Base-by-base conservation (phyloP, 2,797 vertebrate genomes). In the Menidia menidia region DNA sequence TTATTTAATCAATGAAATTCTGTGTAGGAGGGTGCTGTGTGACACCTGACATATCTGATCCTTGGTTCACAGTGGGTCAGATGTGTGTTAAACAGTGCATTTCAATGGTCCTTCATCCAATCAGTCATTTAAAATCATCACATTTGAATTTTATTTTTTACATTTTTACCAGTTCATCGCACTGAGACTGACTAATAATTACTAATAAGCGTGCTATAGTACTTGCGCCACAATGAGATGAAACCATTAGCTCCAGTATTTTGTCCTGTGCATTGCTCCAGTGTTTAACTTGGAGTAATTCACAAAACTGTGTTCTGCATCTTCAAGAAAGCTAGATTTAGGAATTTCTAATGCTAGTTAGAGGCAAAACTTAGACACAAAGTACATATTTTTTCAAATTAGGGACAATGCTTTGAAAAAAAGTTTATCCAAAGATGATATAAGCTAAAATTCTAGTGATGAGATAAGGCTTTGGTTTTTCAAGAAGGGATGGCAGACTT, bases 381-480 rank as follows among this genome's bases (percentile, higher is more conserved):
- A 2, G 35, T 39, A 39, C 35, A 5, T 2, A 7, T 39, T 39
- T 39, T 39, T 10, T 7, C 10, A 39, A 7, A 39, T 39, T 7
- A 7, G 35, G 35, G 6, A 39, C 35, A 1, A 9, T 39, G 5
- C 35, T 39, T 25, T 25, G 25, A 25, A 6, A 39, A 39, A 39
- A 39, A 39, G 35, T 39, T 39, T 7, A 39, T 7, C 35, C 2
- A 39, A 39, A 39, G 5, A 39, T 39, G 5, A 39, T 39, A 25
- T 25, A 25, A 25, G 25, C 25, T 31, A 32, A 67, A 67, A 52
- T 52, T 25, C 45, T 48, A 64, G 48, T 53, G 67, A 53, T 56
- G 47, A 68, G 45, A 61, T 14, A 35, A 2, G 55, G 71, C 13
- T 57, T 50, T 19, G 53, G 51, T 60, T 50, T 11, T 52, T 70